Base-by-base conservation (phyloP, 2,113 vertebrate genomes). In the Notechis scutatus region DNA sequence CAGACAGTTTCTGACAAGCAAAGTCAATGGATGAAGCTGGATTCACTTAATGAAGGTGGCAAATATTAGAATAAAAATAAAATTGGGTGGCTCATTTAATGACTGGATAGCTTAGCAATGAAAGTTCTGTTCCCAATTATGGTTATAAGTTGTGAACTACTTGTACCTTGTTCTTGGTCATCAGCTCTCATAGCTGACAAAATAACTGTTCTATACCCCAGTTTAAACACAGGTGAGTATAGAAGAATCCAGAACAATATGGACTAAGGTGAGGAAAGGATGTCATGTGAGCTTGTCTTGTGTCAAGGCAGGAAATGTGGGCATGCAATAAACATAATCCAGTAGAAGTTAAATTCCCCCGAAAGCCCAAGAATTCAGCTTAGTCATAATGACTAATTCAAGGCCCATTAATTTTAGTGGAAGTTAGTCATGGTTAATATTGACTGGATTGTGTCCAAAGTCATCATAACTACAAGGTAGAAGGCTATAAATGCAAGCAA, bases 311-410 rank as follows among this genome's bases (percentile, higher is more conserved):
- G n/a, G 90, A 52, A 81, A 91, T 87, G 64, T 85, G 45, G 34
- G 69, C 74, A 85, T 91, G 39, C 55, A 29, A 74, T 86, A 24
- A 26, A 54, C 74, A 86, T 56, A 85, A 55, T 29, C 39, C 54
- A 18, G 7, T 42, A 42, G 23, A 59, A 56, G 23, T 91, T 21
- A 18, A 90, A 52, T 85, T 56, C 34, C 69, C 39, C 69, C 52
- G 3, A 64, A 61, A 86, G 81, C 24, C 52, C 21, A 7, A 87
- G 8, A 52, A 74, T 55, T 34, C 20, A 3, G 26, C 23, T 88
- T 88, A 56, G 61, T 89, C 85, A 92, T 87, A n/a, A 87, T 87
- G 91, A 92, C 56, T 87, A 92, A 92, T n/a, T 59, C 29, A 56
- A 47, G 21, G 91, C 86, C 34, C 47, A 74, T 92, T 88, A 39